These are phyloP conservation scores for Remorina albescens DNA, from an alignment of 2,797 vertebrate species.

Conservation along the genomic window DNA sequence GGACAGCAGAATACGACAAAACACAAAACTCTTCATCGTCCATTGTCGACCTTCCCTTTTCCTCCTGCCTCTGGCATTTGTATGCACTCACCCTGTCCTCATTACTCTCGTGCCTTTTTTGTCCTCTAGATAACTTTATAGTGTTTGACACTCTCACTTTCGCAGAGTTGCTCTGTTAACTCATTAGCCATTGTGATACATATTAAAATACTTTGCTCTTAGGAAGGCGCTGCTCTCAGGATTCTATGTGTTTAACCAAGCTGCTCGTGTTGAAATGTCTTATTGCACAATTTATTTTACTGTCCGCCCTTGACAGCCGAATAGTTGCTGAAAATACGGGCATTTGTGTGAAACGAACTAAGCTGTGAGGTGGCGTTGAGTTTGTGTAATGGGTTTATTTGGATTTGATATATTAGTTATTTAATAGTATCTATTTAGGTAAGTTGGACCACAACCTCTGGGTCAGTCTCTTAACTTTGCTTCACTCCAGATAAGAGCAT, in stretches of 20 bases:
- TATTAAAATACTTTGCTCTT: background rate
- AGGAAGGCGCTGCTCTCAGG: constrained; percentile 1
- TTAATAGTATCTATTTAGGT: constrained; percentile 20
- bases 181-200: background rate
- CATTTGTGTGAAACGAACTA: background rate
- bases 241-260: background rate
- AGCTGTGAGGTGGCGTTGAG: background rate
- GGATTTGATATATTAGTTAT: background rate
- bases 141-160: background rate
- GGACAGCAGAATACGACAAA: no score
- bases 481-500: constrained; percentile 48
- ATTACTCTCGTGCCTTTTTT: background rate
- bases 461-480: constrained; percentile 41
- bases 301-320: background rate
- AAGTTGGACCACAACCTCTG: constrained; percentile 21
- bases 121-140: background rate
- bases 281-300: background rate
- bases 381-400: constrained; percentile 5
- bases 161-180: background rate
- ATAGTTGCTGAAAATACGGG: background rate
- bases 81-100: background rate
- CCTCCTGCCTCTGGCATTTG: background rate
- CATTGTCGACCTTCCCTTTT: background rate
- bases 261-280: background rate
- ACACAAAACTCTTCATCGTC: no score